Evolutionary conservation across 2,113 vertebrate species (phyloP).

Genomic region (Caretta caretta): DNA sequence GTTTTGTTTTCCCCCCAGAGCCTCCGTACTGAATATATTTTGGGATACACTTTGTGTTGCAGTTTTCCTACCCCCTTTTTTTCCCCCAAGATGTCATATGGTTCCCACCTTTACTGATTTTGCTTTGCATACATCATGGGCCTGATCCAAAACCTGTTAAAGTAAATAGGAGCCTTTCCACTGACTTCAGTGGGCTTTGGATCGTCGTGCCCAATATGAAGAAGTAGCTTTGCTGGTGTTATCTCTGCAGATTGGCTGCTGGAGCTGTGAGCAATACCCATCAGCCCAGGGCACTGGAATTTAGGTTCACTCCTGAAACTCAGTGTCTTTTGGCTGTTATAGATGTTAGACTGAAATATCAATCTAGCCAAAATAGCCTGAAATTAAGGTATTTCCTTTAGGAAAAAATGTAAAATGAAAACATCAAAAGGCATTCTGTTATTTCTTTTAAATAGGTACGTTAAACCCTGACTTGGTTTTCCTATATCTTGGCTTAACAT

Average conservation of each 20-base stretch:
- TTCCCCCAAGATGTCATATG: neutral
- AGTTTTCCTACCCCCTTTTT: neutral
- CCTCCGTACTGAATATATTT: neutral
- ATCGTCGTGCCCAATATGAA: neutral
- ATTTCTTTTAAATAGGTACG: constrained; percentile 30
- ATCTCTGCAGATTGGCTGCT: neutral
- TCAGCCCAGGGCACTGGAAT: neutral
- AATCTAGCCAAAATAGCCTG: constrained; percentile 24
- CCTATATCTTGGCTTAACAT: neutral
- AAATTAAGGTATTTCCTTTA: constrained; percentile 17
- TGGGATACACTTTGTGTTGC: neutral
- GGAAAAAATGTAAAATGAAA: constrained; percentile 30
- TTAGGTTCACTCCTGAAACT: neutral
- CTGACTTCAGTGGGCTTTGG: neutral
- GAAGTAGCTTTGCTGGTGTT: neutral
- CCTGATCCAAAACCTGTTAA: neutral
- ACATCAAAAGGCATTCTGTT: constrained; percentile 26
- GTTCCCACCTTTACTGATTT: neutral
- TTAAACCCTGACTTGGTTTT: neutral
- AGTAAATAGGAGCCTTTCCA: neutral
- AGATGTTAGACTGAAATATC: constrained; percentile 26
- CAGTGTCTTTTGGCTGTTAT: neutral
- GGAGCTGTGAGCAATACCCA: neutral
- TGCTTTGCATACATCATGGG: neutral
- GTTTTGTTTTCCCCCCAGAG: too few relatives aligned